A percentile compares a stretch with the other conserved stretches of the same genome.
Evolutionary conservation across 2,888 invertebrate genomes (phyloP).

Genomic region (Andrena camellia): DNA sequence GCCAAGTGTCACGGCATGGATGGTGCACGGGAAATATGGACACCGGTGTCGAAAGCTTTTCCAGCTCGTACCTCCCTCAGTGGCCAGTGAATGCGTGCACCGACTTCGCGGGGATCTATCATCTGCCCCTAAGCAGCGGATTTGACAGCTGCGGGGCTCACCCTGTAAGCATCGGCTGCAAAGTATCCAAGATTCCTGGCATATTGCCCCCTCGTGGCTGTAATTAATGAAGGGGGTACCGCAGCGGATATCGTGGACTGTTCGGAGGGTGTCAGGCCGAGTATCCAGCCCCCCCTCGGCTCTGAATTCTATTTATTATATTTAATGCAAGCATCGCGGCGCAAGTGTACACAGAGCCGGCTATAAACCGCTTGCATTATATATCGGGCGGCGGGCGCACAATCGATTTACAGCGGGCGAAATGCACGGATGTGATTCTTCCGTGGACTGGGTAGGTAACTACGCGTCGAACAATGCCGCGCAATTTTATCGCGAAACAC

Average conservation of each 20-base stretch:
- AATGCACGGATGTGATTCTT: conserved; percentile 44
- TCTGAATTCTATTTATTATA: conserved; percentile 67
- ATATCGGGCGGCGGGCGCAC: conserved; percentile 39
- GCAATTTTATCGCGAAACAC: neutral
- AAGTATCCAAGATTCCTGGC: conserved; percentile 72
- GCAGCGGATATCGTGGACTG: conserved; percentile 63
- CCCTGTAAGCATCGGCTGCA: conserved; percentile 60
- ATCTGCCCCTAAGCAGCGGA: conserved; percentile 44
- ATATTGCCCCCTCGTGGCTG: conserved; percentile 75
- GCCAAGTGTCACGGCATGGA: neutral
- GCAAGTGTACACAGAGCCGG: conserved; percentile 54
- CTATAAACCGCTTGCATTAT: conserved; percentile 60
- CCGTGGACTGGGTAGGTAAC: conserved; percentile 22
- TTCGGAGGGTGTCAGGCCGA: conserved; percentile 65
- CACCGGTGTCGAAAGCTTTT: conserved; percentile 43
- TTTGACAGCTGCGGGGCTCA: conserved; percentile 69
- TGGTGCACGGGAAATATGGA: conserved; percentile 7
- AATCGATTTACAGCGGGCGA: conserved; percentile 55
- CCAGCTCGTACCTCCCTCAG: neutral
- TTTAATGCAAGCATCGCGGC: conserved; percentile 56
- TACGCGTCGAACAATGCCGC: neutral
- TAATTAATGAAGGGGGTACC: conserved; percentile 78
- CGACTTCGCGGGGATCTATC: conserved; percentile 63
- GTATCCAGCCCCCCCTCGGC: conserved; percentile 20
- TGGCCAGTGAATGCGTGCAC: conserved; percentile 37